These are phyloP conservation scores for Nomada flava DNA, from an alignment of 2,888 invertebrate genomes.

Conservation along the genomic window DNA sequence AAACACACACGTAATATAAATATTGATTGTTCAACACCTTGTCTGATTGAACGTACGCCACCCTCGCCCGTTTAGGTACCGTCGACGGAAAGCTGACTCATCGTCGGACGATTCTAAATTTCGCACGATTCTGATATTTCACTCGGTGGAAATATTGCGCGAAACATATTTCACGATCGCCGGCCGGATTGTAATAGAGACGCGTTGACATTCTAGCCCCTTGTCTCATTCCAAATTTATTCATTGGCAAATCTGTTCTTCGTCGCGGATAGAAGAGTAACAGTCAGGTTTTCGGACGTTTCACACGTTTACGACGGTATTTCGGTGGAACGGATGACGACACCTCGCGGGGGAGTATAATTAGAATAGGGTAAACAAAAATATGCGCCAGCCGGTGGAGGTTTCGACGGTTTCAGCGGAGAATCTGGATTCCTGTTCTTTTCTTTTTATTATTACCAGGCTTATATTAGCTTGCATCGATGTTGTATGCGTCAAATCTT, in stretches of 20 bases:
- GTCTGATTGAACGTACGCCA: background rate
- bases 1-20: constrained; percentile 9
- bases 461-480: too few species aligned
- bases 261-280: background rate
- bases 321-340: background rate
- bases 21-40: constrained; percentile 44
- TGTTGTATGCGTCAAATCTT: too few species aligned
- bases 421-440: background rate
- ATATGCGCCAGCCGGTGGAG: background rate
- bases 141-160: background rate
- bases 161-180: constrained; percentile 37
- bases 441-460: too few species aligned
- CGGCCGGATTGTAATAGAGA: constrained; percentile 27
- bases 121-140: background rate
- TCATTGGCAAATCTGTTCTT: too few species aligned
- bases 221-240: background rate
- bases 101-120: background rate
- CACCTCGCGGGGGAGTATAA: background rate
- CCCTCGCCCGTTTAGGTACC: background rate
- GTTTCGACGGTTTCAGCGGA: background rate
- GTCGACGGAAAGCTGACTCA: background rate
- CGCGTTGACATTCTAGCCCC: background rate
- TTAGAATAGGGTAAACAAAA: constrained; percentile 33
- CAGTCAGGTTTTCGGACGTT: background rate
- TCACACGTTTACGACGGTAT: background rate